Percentiles rank a stretch among this genome's conserved stretches.
phyloP scores from a whole-genome alignment of 1,140 invertebrate genomes.

The Zaprionus capensis region DNA sequence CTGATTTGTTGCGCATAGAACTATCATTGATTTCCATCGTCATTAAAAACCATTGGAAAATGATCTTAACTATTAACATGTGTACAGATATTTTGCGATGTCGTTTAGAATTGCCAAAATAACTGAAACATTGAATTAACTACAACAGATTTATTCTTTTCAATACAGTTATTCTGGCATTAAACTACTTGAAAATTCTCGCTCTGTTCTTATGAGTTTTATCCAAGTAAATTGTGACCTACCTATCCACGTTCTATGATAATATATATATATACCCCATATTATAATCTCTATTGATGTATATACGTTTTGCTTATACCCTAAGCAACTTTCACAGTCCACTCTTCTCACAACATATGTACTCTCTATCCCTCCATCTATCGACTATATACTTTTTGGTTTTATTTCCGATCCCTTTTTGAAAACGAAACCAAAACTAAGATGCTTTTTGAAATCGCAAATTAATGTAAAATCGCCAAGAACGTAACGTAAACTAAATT shows the following conservation, averaged over 20 bases:
- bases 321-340: conserved; percentile 57
- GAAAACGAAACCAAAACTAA: conserved; percentile 77
- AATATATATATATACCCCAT: conserved; percentile 47
- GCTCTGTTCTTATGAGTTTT: conserved; percentile 33
- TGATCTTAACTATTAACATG: conserved; percentile 38
- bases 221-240: conserved; percentile 44
- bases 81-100: conserved; percentile 57
- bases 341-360: conserved; percentile 16
- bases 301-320: conserved; percentile 68
- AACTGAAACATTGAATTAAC: conserved; percentile 4
- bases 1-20: conserved; percentile 39
- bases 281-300: conserved; percentile 56
- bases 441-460: conserved; percentile 83
- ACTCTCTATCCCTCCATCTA: conserved; percentile 21
- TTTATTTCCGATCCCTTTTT: conserved; percentile 47
- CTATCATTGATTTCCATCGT: conserved; percentile 68
- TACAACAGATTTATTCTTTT: conserved; percentile 8
- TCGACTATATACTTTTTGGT: conserved; percentile 59
- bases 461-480: conserved; percentile 26
- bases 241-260: conserved; percentile 10
- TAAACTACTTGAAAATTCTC: conserved; percentile 1
- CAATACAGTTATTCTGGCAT: conserved; percentile 9
- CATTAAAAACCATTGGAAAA: conserved; percentile 72
- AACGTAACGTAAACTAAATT: conserved; percentile 40
- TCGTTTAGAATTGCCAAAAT: conserved; percentile 35